Percentiles rank a stretch among this genome's conserved stretches.
These are phyloP conservation scores for Drosophila cyrtoloma DNA, from an alignment of 2,888 invertebrate species.

Conservation along the genomic window DNA sequence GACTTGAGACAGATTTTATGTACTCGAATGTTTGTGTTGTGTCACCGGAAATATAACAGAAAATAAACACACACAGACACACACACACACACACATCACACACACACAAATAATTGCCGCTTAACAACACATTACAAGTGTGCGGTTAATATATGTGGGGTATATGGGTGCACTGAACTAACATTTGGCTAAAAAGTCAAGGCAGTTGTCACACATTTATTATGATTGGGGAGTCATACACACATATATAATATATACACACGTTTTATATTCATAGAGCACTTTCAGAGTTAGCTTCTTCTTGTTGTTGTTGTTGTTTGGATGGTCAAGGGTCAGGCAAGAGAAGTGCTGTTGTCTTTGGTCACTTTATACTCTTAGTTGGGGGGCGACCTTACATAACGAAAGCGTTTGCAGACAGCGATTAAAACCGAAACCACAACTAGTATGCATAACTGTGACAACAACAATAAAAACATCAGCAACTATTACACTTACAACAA, in stretches of 20 bases:
- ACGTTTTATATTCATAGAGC: background rate
- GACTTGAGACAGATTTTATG: background rate
- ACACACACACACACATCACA: background rate
- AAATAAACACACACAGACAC: background rate
- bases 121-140: background rate
- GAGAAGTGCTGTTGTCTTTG: constrained; percentile 10
- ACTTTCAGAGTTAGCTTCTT: background rate
- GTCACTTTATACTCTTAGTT: constrained; percentile 19
- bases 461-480: constrained; percentile 1
- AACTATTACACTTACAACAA: constrained; percentile 2
- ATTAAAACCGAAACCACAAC: constrained; percentile 14
- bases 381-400: constrained; percentile 28
- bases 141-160: background rate
- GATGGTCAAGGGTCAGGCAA: constrained; percentile 10
- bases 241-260: background rate
- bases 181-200: background rate
- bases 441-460: constrained; percentile 30
- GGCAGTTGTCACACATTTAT: background rate
- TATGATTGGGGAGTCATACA: background rate
- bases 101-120: constrained; percentile 14
- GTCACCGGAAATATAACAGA: constrained; percentile 32
- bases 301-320: background rate
- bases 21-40: constrained; percentile 12
- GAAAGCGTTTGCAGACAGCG: constrained; percentile 16
- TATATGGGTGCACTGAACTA: constrained; percentile 8